Evolutionary conservation across 2,113 vertebrate genomes (phyloP).

Genomic region (Dolichotis patagonum): DNA sequence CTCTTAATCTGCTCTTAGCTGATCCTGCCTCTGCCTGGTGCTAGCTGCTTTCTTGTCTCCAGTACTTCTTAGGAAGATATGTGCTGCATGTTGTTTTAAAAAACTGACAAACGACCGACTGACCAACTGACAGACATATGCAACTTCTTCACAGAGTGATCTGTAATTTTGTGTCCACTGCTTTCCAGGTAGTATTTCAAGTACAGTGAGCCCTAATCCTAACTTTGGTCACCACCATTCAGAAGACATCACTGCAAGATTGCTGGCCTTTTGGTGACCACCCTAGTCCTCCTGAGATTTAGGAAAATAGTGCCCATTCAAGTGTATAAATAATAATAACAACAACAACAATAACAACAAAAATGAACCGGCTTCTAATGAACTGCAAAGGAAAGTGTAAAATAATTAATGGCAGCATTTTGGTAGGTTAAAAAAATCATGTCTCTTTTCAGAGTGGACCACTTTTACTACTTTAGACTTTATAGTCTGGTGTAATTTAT

Average conservation of each 20-base stretch:
- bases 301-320: neutral
- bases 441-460: conserved; percentile 60
- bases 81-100: neutral
- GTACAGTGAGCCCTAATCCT: neutral
- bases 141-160: neutral
- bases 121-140: neutral
- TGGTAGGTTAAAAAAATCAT: conserved; percentile 62
- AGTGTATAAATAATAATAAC: neutral
- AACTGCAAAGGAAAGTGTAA: neutral
- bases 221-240: neutral
- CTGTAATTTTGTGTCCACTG: neutral
- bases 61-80: neutral
- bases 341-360: neutral
- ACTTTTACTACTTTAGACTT: conserved; percentile 60
- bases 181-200: neutral
- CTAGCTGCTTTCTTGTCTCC: neutral
- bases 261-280: neutral
- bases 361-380: neutral
- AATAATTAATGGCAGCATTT: conserved; percentile 25
- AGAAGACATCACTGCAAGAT: neutral
- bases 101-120: neutral
- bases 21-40: neutral
- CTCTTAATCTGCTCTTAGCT: neutral
- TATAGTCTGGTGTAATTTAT: conserved; percentile 64
- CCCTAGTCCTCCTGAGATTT: neutral